Evolutionary conservation across 2,113 vertebrate genomes (phyloP).

Genomic region (Mola mola): DNA sequence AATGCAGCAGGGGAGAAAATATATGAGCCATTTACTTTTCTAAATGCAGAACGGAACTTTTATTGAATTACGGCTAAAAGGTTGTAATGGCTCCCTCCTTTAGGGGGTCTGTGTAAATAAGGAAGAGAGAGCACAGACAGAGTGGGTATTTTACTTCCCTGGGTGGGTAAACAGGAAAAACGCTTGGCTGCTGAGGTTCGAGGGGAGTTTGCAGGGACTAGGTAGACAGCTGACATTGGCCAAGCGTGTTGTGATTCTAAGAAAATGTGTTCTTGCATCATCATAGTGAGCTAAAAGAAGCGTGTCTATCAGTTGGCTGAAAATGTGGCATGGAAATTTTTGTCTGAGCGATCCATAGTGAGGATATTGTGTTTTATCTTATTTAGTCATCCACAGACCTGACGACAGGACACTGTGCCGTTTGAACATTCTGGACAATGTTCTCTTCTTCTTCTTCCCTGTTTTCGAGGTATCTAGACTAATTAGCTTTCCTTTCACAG

Average conservation of each 20-base stretch:
- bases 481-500: slow-evolving; percentile 57
- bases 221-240: slow-evolving; percentile 20
- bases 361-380: slow-evolving; percentile 36
- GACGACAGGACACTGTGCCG: slow-evolving; percentile 24
- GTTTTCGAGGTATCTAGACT: slow-evolving; percentile 42
- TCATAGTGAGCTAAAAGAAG: slow-evolving; percentile 42
- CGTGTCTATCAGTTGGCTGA: slow-evolving; percentile 54
- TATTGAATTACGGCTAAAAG: slow-evolving; percentile 81
- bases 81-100: slow-evolving; percentile 75
- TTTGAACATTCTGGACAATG: slow-evolving; percentile 52
- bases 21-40: slow-evolving; percentile 77
- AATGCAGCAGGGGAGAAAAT: slow-evolving; percentile 70
- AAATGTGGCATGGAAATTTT: slow-evolving; percentile 50
- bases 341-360: slow-evolving; percentile 49
- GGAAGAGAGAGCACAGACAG: slow-evolving; percentile 74
- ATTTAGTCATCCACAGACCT: slow-evolving; percentile 51
- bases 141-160: slow-evolving; percentile 77
- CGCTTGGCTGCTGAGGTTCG: slow-evolving; percentile 56
- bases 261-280: slow-evolving; percentile 59
- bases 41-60: slow-evolving; percentile 78
- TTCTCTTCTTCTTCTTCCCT: slow-evolving; percentile 32
- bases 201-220: slow-evolving; percentile 23
- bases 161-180: slow-evolving; percentile 81
- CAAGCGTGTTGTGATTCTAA: slow-evolving; percentile 43
- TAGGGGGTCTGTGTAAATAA: slow-evolving; percentile 74